These are phyloP conservation scores for Planococcus citri DNA, from an alignment of 1,140 invertebrate genomes.

Conservation along the genomic window DNA sequence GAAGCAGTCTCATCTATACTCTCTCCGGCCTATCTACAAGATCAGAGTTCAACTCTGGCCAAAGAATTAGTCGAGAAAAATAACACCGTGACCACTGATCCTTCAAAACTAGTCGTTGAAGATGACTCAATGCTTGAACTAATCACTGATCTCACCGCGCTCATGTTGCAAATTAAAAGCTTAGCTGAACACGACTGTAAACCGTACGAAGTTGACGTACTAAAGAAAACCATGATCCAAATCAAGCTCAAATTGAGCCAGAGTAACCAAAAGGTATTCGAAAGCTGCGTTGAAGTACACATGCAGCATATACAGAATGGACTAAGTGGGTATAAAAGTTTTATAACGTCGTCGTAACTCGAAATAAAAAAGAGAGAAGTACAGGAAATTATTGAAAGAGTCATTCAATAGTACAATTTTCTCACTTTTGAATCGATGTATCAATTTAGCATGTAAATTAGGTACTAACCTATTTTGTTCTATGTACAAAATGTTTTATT, in stretches of 20 bases:
- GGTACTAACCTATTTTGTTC: too few species aligned
- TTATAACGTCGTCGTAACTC: background rate
- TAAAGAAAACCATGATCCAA: constrained; percentile 82
- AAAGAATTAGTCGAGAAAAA: constrained; percentile 57
- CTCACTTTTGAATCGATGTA: background rate
- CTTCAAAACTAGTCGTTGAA: constrained; percentile 41
- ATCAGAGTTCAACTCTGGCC: constrained; percentile 75
- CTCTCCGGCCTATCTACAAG: constrained; percentile 70
- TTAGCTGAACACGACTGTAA: constrained; percentile 80
- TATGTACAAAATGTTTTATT: too few species aligned
- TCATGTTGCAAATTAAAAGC: constrained; percentile 87
- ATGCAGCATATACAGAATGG: constrained; percentile 31
- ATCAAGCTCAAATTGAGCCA: constrained; percentile 67
- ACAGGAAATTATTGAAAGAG: background rate
- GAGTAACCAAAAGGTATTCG: constrained; percentile 69
- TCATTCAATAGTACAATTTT: too few species aligned
- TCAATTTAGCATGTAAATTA: background rate
- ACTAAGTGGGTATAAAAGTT: constrained; percentile 26
- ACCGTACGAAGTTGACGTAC: constrained; percentile 79
- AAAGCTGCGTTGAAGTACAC: constrained; percentile 65
- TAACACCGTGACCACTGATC: constrained; percentile 48
- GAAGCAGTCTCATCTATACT: constrained; percentile 45
- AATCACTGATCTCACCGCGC: constrained; percentile 74
- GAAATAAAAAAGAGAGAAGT: background rate
- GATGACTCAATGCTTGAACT: constrained; percentile 54